phyloP scores from a whole-genome alignment of 2,797 vertebrate genomes.

The Rhodeus uyekii region DNA sequence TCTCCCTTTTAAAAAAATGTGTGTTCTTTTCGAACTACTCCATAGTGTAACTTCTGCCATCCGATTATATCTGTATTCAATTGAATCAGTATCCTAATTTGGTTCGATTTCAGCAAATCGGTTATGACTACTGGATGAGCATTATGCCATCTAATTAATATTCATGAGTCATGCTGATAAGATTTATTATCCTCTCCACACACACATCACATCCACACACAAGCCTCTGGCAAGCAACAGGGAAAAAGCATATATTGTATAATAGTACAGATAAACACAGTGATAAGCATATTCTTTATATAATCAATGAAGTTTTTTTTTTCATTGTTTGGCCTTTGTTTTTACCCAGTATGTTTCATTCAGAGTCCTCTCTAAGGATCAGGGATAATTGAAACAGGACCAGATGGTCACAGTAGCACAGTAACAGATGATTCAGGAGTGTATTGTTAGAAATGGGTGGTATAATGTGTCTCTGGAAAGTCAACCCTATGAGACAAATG shows the following conservation, averaged over 20 bases:
- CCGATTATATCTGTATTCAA: neutral
- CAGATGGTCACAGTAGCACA: conserved; percentile 16
- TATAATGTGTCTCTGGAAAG: conserved; percentile 11
- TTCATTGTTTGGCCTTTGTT: neutral
- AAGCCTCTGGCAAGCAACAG: neutral
- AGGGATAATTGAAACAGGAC: conserved; percentile 46
- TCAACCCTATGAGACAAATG: conserved; percentile 19
- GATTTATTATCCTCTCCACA: neutral
- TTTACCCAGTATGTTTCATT: neutral
- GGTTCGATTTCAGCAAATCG: neutral
- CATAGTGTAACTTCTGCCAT: neutral
- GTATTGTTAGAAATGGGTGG: conserved; percentile 17
- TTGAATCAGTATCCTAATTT: conserved; percentile 6
- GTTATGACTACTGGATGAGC: neutral
- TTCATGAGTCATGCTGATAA: conserved; percentile 3
- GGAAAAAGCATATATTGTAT: neutral
- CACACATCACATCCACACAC: neutral
- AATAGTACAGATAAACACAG: neutral
- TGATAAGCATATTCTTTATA: neutral
- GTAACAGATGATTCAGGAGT: conserved; percentile 16
- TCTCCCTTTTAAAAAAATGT: neutral
- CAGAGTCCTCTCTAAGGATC: conserved; percentile 26
- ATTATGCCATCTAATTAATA: conserved; percentile 7
- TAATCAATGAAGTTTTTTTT: neutral
- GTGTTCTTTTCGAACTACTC: neutral